Percentiles rank a stretch among this genome's conserved stretches.
phyloP scores from a whole-genome alignment of 1,140 invertebrate species.

The Pseudomyrmex cubaensis region DNA sequence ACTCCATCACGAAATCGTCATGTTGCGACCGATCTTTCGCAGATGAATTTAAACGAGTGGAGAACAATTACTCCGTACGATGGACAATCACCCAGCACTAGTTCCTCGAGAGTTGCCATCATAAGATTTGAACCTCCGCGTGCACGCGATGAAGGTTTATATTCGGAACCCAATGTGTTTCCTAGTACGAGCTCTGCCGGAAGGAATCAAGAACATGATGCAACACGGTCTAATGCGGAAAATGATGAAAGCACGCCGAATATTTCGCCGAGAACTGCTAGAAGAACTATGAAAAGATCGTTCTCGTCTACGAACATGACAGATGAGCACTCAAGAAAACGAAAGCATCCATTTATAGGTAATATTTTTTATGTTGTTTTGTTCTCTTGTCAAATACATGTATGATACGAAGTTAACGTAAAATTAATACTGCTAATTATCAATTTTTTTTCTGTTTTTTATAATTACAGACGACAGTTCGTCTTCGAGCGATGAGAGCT shows the following conservation, averaged over 20 bases:
- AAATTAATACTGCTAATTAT: neutral
- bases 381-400: neutral
- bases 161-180: slow-evolving; percentile 28
- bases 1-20: slow-evolving; percentile 45
- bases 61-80: slow-evolving; percentile 14
- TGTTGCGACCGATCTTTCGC: slow-evolving; percentile 14
- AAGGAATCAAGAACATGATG: neutral
- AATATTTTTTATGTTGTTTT: slow-evolving; percentile 27
- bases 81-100: slow-evolving; percentile 52
- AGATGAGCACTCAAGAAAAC: slow-evolving; percentile 64
- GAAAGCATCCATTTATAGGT: slow-evolving; percentile 45
- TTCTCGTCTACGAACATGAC: slow-evolving; percentile 27
- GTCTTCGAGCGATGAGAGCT: slow-evolving; percentile 74
- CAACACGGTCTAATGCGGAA: neutral
- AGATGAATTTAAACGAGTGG: slow-evolving; percentile 47
- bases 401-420: neutral
- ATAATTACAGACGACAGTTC: slow-evolving; percentile 58
- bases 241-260: neutral
- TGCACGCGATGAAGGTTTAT: neutral
- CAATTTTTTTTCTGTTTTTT: neutral
- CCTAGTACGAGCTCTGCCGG: slow-evolving; percentile 29
- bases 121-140: neutral
- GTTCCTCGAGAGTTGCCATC: slow-evolving; percentile 8
- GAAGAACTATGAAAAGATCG: slow-evolving; percentile 26
- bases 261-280: slow-evolving; percentile 7